Base-by-base conservation (phyloP, 2,888 invertebrate species). In the Chrysotoxum bicinctum region DNA sequence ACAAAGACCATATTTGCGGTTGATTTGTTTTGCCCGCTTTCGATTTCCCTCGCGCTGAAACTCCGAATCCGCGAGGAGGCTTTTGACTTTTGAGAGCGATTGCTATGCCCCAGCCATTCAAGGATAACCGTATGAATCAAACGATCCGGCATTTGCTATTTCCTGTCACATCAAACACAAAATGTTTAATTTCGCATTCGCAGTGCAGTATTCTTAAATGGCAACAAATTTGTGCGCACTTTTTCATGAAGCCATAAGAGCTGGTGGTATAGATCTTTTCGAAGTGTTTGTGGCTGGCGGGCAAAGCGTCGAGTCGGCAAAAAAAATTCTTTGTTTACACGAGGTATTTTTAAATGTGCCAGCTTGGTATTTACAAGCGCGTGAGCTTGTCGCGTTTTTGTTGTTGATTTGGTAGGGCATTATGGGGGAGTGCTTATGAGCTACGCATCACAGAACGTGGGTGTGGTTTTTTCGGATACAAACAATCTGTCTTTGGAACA, bases 361-460 rank as follows among this genome's bases (percentile, higher is more conserved):
- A 64, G 62, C 35, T 70, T 70, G 70, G 70, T 70, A 76, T 81
- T 81, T 70, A 45, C 32, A 26, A 58, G 50, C 74, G 60, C 45
- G 52, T 54, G 40, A 52, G 52, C 64, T 60, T 52, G 68, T 69
- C 26, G 64, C 56, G 35, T 58, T 64, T 75, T 50, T 66, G 9
- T 45, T 43, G n/a, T 45, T 43, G 10, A 2, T 23, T 64, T 23
- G 10, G 32, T 12, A 14, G 50, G 26, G 35, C 9, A n/a, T n/a
- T 19, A 58, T 19, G 70, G 70, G 70, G 56, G 68, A 37, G 72
- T 68, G 70, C 72, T 58, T 56, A 21, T 56, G 70, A 74, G 85
- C 72, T 85, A 85, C 85, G 85, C 85, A 85, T 81, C 85, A 77
- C 40, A 81, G 85, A 81, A 85, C 81, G 85, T 85, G 81, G 85